Percentiles rank a stretch among this genome's conserved stretches.
Conservation (phyloP, 23 tunicate genomes). For the Halocynthia roretzi region DNA sequence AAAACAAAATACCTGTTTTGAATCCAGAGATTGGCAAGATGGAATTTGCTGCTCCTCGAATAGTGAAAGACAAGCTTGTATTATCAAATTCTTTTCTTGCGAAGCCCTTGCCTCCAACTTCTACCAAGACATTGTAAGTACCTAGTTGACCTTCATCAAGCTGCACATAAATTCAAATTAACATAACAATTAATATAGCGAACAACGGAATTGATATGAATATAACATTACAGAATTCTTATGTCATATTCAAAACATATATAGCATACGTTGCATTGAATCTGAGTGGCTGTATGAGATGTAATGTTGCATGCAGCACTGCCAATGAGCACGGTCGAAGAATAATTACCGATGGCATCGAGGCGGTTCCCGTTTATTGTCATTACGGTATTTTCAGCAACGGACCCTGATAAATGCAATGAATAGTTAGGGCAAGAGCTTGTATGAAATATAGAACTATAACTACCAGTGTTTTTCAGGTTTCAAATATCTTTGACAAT, state of each 20-base stretch:
- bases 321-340: slow-evolving; percentile 8
- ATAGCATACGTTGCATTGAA: slow-evolving; percentile 4
- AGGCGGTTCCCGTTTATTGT: slow-evolving; percentile 13
- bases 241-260: not conserved
- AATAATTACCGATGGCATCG: not conserved
- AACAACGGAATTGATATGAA: not conserved
- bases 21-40: slow-evolving; percentile 11
- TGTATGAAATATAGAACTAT: too few relatives aligned
- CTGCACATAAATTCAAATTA: not conserved
- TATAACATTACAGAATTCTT: not conserved
- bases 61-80: not conserved
- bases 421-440: too few relatives aligned
- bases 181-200: not conserved
- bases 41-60: not conserved
- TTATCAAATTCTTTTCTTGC: slow-evolving; percentile 11
- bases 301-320: slow-evolving; percentile 4
- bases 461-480: too few relatives aligned
- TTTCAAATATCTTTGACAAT: too few relatives aligned
- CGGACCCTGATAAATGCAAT: slow-evolving; percentile 1
- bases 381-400: not conserved
- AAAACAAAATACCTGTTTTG: not conserved
- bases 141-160: slow-evolving; percentile 17
- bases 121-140: not conserved
- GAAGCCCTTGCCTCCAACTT: slow-evolving; percentile 22
- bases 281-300: slow-evolving; percentile 11